Evolutionary conservation across 2,888 invertebrate species (phyloP), one percentile per base, ranked within the genome.

Genomic region (Clistopyga incitator): DNA sequence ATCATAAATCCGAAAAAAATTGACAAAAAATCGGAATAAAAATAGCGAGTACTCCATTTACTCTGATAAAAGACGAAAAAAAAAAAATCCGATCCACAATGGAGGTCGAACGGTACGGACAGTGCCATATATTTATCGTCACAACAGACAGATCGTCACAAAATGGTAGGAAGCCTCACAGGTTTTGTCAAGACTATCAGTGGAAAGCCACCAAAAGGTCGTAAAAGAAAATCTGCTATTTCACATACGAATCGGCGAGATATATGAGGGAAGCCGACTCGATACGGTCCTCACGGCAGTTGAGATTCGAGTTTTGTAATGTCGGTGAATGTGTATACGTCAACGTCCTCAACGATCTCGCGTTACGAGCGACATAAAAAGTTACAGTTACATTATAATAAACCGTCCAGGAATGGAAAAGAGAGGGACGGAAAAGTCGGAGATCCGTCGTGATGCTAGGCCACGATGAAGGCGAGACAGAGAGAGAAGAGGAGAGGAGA

Each of bases 341-440:
- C 76, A 34, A 61, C 34, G 72, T 77, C 68, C 72, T 52, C 72
- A 75, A 80, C 85, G 78, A 85, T 87, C 84, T 84, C 81, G 81
- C 84, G 87, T 91, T 90, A 90, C 90, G 89, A 90, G 87, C 77
- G 86, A 79, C 88, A 89, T 92, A 92, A 91, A 92, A 92, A 88
- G 90, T 91, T 89, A 92, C 87, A 89, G 91, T 92, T 91, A 90
- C 90, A 89, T 91, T 91, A 91, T 90, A 92, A 92, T 91, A 92
- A 92, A 90, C 90, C 86, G 68, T 77, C 56, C 72, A 78, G 80
- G 76, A 84, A 72, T 72, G 81, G 64, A 67, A 65, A 78, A 75
- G 65, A 45, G 70, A 61, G 78, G 74, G 18, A 29, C n/a, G n/a
- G 25, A 42, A 64, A 38, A 52, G 72, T 52, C 34, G 64, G 50